A percentile compares a stretch with the other conserved stretches of the same genome.
phyloP scores from a whole-genome alignment of 2,113 vertebrate genomes.

The Dascyllus trimaculatus region DNA sequence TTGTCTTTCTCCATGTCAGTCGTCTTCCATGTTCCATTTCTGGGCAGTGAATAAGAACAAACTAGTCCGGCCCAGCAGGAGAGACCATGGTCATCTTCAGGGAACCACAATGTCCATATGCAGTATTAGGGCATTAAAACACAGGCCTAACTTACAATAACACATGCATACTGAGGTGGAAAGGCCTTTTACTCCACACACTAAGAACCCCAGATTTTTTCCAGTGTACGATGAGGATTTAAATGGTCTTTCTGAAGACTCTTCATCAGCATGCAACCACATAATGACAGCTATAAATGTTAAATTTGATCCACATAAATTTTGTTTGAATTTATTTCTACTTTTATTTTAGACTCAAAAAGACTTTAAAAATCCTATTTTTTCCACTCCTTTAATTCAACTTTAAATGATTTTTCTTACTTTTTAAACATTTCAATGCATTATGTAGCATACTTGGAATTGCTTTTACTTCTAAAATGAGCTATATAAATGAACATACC shows the following conservation, averaged over 20 bases:
- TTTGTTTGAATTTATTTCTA: no score
- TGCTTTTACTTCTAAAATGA: no score
- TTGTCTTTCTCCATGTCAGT: no score
- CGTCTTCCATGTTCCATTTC: not conserved
- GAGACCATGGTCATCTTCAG: slow-evolving; percentile 16
- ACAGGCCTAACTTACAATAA: slow-evolving; percentile 47
- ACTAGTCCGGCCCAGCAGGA: slow-evolving; percentile 27
- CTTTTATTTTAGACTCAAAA: no score
- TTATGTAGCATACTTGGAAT: no score
- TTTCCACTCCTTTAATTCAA: no score
- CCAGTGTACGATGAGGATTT: slow-evolving; percentile 59
- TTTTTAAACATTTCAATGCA: no score
- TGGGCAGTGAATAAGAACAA: slow-evolving; percentile 8
- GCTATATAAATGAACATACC: not conserved
- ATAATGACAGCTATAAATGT: slow-evolving; percentile 14
- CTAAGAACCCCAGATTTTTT: slow-evolving; percentile 41
- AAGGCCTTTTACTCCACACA: slow-evolving; percentile 53
- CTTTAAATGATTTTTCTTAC: no score
- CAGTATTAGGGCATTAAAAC: slow-evolving; percentile 50
- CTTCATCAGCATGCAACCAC: slow-evolving; percentile 26
- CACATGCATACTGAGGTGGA: slow-evolving; percentile 38
- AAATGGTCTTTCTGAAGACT: slow-evolving; percentile 21
- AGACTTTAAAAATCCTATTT: no score
- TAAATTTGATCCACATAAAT: slow-evolving; percentile 15
- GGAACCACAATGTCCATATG: slow-evolving; percentile 20